These are phyloP conservation scores for Odobenus rosmarus DNA, from an alignment of 2,113 vertebrate species.

Conservation along the genomic window DNA sequence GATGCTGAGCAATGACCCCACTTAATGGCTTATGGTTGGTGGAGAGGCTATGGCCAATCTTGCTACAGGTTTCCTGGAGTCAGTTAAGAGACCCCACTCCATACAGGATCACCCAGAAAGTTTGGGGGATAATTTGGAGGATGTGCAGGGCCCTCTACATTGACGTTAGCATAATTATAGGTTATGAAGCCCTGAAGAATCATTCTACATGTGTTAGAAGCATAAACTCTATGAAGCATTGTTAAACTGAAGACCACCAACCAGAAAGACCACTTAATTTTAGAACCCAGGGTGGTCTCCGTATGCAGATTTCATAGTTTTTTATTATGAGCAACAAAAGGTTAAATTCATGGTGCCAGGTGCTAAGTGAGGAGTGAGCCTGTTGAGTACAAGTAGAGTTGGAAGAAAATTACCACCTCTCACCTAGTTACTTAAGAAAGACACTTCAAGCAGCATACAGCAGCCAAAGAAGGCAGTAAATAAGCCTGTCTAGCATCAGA, in stretches of 20 bases:
- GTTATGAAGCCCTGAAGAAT: constrained; percentile 13
- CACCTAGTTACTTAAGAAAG: neutral
- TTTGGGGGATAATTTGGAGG: neutral
- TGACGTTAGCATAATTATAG: neutral
- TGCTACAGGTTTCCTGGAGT: neutral
- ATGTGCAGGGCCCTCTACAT: neutral
- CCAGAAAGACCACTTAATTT: constrained; percentile 43
- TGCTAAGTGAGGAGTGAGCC: neutral
- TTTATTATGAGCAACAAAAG: constrained; percentile 15
- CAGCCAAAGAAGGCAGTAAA: neutral
- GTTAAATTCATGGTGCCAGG: neutral
- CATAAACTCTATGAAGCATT: neutral
- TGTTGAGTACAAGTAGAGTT: neutral
- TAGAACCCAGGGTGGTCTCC: constrained; percentile 53
- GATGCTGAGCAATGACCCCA: neutral
- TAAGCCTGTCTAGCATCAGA: neutral
- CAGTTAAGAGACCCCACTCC: neutral
- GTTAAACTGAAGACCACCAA: constrained; percentile 33
- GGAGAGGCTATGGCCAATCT: neutral
- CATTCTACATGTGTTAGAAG: neutral
- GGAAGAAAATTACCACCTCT: constrained; percentile 15
- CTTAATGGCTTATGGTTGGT: neutral
- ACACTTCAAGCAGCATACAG: neutral
- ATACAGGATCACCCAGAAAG: constrained; percentile 23
- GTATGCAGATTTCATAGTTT: constrained; percentile 24